Evolutionary conservation across 2,113 vertebrate species (phyloP), one percentile per base, ranked within the genome.

Genomic region (Microtus richardsoni): DNA sequence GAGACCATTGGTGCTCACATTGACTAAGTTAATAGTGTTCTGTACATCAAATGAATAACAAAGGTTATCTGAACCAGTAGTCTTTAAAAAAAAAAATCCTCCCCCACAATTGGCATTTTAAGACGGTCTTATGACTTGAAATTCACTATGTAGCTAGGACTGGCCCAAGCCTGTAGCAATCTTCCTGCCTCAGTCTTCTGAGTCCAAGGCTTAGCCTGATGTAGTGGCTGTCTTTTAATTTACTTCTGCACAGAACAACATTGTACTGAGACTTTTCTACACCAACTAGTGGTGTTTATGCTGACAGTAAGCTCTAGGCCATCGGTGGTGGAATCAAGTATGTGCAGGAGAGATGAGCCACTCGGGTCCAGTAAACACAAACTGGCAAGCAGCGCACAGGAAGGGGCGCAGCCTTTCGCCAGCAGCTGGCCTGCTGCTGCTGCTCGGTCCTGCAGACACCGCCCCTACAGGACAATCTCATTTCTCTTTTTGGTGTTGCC

Each of bases 211-310:
- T 28, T 28, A 88, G 10, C 84, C 49, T 58, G 13, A 14, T 16
- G 17, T 6, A 1, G 14, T 70, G 44, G 84, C 21, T n/a, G 49
- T 22, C 64, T 87, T 85, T 44, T 66, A 64, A 44, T 64, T 41
- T 16, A 30, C 7, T 68, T 49, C 68, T 70, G 44, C 7, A 52
- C 21, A 70, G 47, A 94, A 90, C 68, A 60, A 54, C 30, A 93
- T 26, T 89, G 21, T 75, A 62, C 83, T 78, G 24, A 95, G 89
- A 80, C 54, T 84, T 88, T 84, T 88, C 71, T 77, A 91, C 88
- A 49, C 91, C 33, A 88, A 28, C 47, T 60, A 79, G 44, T 87
- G 75, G 47, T 88, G 19, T 64, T 39, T 75, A 12, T 83, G 33
- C 73, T 87, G 78, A 85, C 66, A 64, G 70, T 87, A 49, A 13